phyloP scores from a whole-genome alignment of 2,888 invertebrate species.

The Drosophila emarginata region DNA sequence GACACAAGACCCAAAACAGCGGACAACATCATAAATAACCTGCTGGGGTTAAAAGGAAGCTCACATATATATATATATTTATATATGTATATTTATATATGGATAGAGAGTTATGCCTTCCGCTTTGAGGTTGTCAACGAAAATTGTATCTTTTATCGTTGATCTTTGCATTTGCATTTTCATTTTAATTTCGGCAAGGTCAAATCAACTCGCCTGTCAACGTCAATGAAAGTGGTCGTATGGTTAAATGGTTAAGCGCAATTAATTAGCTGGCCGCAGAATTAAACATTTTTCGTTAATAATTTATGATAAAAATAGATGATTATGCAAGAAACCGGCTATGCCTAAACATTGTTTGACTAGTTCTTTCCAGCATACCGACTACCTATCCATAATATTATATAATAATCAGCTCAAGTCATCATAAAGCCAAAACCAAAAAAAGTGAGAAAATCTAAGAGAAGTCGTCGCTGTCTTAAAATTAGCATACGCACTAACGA shows the following conservation, averaged over 20 bases:
- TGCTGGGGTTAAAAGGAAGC: conserved; percentile 28
- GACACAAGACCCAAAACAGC: conserved; percentile 38
- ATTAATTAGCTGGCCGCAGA: conserved; percentile 55
- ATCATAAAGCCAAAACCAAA: conserved; percentile 28
- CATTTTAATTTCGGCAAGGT: conserved; percentile 59
- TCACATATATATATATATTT: conserved; percentile 1
- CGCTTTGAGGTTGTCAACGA: conserved; percentile 41
- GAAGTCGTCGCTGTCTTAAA: conserved; percentile 26
- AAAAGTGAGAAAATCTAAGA: conserved; percentile 6
- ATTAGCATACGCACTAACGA: conserved; percentile 69
- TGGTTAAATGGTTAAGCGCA: conserved; percentile 46
- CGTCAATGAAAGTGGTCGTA: conserved; percentile 64
- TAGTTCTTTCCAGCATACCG: conserved; percentile 44
- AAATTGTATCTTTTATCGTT: conserved; percentile 7
- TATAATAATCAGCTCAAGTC: conserved; percentile 57
- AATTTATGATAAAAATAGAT: conserved; percentile 56
- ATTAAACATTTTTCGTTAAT: conserved; percentile 19
- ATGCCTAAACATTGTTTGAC: conserved; percentile 27
- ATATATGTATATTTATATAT: conserved; percentile 1
- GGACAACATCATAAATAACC: conserved; percentile 5
- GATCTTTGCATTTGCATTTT: conserved; percentile 41
- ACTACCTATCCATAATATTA: conserved; percentile 42
- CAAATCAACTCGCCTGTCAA: conserved; percentile 44
- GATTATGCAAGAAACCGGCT: conserved; percentile 70
- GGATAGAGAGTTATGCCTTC: conserved; percentile 33